phyloP scores from a whole-genome alignment of 1,140 invertebrate genomes.

The Tetranychus cinnabarinus region DNA sequence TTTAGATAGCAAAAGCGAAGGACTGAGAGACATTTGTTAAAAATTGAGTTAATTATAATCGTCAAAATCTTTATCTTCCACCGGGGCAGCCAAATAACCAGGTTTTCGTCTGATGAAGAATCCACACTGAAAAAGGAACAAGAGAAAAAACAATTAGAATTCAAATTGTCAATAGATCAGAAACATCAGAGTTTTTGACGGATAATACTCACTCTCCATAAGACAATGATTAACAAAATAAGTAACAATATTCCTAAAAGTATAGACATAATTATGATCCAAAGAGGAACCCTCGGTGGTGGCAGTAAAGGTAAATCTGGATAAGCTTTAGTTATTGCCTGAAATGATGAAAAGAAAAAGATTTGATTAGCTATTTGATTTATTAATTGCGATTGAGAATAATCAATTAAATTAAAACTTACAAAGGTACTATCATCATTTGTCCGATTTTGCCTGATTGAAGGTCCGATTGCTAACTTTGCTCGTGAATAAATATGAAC shows the following conservation, averaged over 20 bases:
- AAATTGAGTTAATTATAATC: too few relatives aligned
- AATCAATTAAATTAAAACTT: neutral
- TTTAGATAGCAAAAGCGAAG: too few relatives aligned
- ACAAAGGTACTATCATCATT: conserved; percentile 28
- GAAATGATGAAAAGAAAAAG: conserved; percentile 6
- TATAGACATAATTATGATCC: conserved; percentile 56
- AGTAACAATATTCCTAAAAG: conserved; percentile 51
- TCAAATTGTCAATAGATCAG: neutral
- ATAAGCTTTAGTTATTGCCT: conserved; percentile 47
- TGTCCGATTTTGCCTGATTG: conserved; percentile 38
- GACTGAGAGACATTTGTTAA: neutral
- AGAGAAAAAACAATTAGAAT: neutral
- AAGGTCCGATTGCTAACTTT: conserved; percentile 38
- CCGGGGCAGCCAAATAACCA: conserved; percentile 13
- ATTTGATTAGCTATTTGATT: conserved; percentile 1
- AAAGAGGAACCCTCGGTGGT: conserved; percentile 37
- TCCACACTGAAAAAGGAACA: conserved; percentile 28
- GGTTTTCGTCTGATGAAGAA: conserved; percentile 49
- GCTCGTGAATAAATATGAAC: conserved; percentile 55
- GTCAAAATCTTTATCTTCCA: conserved; percentile 11
- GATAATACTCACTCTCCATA: conserved; percentile 35
- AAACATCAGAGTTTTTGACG: neutral
- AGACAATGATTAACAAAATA: conserved; percentile 41
- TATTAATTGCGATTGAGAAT: neutral
- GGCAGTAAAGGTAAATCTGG: conserved; percentile 40